Conservation (phyloP, 2,888 invertebrate genomes). For the Hedychridium roseum region DNA sequence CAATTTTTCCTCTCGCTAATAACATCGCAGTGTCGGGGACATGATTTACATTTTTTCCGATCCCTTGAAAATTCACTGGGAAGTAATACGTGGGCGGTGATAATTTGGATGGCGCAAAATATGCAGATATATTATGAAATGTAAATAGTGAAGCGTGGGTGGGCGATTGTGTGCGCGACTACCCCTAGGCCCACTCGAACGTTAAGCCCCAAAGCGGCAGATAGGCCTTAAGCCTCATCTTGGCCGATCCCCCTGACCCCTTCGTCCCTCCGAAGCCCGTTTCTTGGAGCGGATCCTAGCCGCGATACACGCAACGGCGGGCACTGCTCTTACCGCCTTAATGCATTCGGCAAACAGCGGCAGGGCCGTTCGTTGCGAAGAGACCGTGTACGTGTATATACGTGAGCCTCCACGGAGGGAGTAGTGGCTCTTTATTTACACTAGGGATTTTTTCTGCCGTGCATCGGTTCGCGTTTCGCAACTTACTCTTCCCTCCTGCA, state of each 20-base stretch:
- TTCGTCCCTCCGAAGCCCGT: slow-evolving; percentile 6
- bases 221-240: slow-evolving; percentile 59
- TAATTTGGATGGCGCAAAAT: too few relatives aligned
- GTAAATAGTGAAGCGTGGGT: slow-evolving; percentile 6
- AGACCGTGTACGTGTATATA: too few relatives aligned
- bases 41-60: too few relatives aligned
- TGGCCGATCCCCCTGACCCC: slow-evolving; percentile 37
- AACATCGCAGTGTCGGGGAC: too few relatives aligned
- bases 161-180: slow-evolving; percentile 11
- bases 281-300: slow-evolving; percentile 4
- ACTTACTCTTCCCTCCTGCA: slow-evolving; percentile 1
- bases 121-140: too few relatives aligned
- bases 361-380: slow-evolving; percentile 43
- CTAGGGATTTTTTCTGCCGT: slow-evolving; percentile 48
- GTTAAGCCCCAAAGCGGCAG: slow-evolving; percentile 54
- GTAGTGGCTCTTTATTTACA: slow-evolving; percentile 58
- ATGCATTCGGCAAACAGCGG: slow-evolving; percentile 61
- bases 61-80: too few relatives aligned
- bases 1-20: too few relatives aligned
- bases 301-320: slow-evolving; percentile 38
- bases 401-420: too few relatives aligned
- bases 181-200: slow-evolving; percentile 36
- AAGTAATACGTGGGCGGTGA: too few relatives aligned
- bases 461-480: background rate
- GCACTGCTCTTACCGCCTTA: slow-evolving; percentile 47